A percentile compares a stretch with the other conserved stretches of the same genome.
Conservation (phyloP, 2,888 invertebrate species). For the Spicauda simplicius region DNA sequence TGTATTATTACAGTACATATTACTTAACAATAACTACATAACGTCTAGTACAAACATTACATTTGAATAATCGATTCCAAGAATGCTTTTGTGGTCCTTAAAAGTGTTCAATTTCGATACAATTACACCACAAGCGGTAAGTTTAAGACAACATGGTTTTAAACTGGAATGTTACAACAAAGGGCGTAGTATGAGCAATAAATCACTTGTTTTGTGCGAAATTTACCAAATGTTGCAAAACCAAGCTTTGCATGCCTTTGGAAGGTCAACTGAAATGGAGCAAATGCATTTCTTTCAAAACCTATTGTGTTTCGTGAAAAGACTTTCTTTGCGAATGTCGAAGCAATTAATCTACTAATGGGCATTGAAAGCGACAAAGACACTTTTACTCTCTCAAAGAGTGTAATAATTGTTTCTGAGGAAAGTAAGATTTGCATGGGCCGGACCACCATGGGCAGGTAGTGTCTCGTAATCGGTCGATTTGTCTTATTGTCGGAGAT, state of each 20-base stretch:
- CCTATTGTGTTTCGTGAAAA: conserved; percentile 55
- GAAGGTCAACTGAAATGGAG: conserved; percentile 69
- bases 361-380: conserved; percentile 55
- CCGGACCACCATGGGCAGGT: conserved; percentile 77
- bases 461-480: conserved; percentile 80
- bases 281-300: conserved; percentile 53
- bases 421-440: conserved; percentile 71
- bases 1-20: conserved; percentile 55
- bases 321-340: conserved; percentile 69
- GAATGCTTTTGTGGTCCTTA: conserved; percentile 48
- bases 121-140: conserved; percentile 76
- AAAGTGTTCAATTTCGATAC: conserved; percentile 53
- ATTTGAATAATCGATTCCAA: conserved; percentile 53
- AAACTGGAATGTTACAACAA: conserved; percentile 55
- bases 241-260: conserved; percentile 53
- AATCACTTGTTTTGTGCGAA: conserved; percentile 75
- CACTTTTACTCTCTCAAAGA: conserved; percentile 76
- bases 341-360: conserved; percentile 78
- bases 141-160: conserved; percentile 67
- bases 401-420: conserved; percentile 64
- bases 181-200: conserved; percentile 61
- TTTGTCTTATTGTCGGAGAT: conserved; percentile 82
- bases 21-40: conserved; percentile 43
- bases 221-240: conserved; percentile 77
- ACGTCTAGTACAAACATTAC: conserved; percentile 58